Conservation (phyloP, 2,797 vertebrate species). For the Loris lydekkerianus region DNA sequence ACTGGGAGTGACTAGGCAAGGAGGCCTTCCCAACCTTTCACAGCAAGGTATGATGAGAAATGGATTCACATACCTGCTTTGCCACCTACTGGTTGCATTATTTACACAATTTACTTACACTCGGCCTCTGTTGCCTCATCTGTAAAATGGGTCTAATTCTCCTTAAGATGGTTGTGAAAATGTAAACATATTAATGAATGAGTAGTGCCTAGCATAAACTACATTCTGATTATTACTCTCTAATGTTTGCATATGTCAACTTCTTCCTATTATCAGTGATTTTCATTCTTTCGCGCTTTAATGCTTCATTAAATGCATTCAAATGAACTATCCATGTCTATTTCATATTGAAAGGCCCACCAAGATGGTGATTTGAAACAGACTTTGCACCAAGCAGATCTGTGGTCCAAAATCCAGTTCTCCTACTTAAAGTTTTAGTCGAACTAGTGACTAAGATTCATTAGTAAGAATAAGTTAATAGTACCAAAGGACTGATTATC, state of each 20-base stretch:
- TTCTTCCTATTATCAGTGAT: neutral
- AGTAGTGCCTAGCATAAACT: neutral
- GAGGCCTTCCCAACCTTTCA: neutral
- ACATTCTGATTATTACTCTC: neutral
- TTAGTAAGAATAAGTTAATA: neutral
- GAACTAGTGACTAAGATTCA: neutral
- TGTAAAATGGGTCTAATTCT: neutral
- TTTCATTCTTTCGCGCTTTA: neutral
- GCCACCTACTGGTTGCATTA: neutral
- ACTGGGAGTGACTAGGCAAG: neutral
- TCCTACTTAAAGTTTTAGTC: neutral
- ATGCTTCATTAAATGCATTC: neutral
- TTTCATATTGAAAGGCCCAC: conserved; percentile 1
- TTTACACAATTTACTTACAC: neutral
- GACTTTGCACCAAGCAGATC: neutral
- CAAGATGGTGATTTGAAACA: neutral
- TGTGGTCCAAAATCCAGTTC: conserved; percentile 4
- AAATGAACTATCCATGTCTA: neutral
- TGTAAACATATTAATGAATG: neutral
- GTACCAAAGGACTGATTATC: neutral
- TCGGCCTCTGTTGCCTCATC: neutral
- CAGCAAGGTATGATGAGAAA: neutral
- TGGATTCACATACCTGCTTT: neutral
- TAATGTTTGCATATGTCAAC: neutral
- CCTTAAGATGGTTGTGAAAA: neutral